phyloP scores from a whole-genome alignment of 2,797 vertebrate genomes.

The Falco naumanni region DNA sequence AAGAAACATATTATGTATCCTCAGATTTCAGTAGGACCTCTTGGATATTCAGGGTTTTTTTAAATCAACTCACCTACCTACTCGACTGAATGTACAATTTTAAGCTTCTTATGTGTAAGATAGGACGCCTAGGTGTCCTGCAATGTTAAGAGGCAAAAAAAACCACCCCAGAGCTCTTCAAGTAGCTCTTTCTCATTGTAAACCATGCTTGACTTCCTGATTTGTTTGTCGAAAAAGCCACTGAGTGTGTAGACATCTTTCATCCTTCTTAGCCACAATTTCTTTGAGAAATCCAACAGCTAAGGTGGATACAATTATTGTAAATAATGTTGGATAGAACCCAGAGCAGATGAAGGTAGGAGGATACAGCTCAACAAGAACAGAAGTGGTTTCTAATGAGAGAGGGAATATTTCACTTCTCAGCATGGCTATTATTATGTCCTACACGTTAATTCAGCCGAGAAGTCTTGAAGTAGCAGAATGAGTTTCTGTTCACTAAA shows the following conservation, averaged over 20 bases:
- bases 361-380: slow-evolving; percentile 63
- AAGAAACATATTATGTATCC: neutral
- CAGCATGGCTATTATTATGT: slow-evolving; percentile 60
- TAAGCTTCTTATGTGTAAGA: neutral
- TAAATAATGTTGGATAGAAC: slow-evolving; percentile 59
- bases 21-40: neutral
- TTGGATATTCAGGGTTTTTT: neutral
- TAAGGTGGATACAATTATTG: slow-evolving; percentile 63
- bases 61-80: slow-evolving; percentile 28
- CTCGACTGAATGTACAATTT: slow-evolving; percentile 18
- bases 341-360: slow-evolving; percentile 47
- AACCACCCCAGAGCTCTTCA: slow-evolving; percentile 42
- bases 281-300: slow-evolving; percentile 54
- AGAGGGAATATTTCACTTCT: slow-evolving; percentile 54
- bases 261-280: slow-evolving; percentile 55
- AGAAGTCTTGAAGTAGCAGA: slow-evolving; percentile 43
- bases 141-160: slow-evolving; percentile 27
- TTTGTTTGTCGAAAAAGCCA: slow-evolving; percentile 62
- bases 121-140: slow-evolving; percentile 29
- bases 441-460: slow-evolving; percentile 41
- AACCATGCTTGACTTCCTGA: slow-evolving; percentile 58
- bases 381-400: slow-evolving; percentile 69
- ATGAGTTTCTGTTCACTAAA: neutral
- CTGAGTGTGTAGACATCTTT: slow-evolving; percentile 43
- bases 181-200: slow-evolving; percentile 35